Base-by-base conservation (phyloP, 2,797 vertebrate species). In the Natrix natrix region DNA sequence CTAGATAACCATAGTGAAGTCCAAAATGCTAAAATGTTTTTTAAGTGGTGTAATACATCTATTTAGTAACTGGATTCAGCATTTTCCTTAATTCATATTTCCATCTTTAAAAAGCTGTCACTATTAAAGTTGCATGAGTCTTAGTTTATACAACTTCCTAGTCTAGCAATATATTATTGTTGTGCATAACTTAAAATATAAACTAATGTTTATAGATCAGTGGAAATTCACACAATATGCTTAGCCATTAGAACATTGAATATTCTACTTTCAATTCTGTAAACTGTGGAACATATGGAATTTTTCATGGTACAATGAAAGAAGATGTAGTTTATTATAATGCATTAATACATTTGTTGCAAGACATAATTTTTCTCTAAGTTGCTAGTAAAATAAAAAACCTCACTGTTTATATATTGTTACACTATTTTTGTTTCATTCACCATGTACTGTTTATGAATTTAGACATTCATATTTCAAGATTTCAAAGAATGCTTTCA, bases 21-120 rank as follows among this genome's bases (percentile, higher is more conserved):
- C 78, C 43, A 61, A 94, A 92, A 92, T 91, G 90, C 93, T 91
- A 94, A 94, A 91, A 93, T 87, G 87, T 17, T 89, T 89, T 91
- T 92, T 22, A 43, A 74, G 60, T 86, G 52, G 28, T 93, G 48
- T 92, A 92, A 89, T 91, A 92, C 54, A 43, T 89, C 28, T 69
- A 57, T 91, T 92, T 94, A 88, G 43, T 88, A 90, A 83, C 86
- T 28, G 43, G 87, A 89, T 93, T 91, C 92, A 93, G 20, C 55
- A 86, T 83, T 89, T 91, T 88, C 61, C 60, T 60, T 55, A 89
- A 78, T 61, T 69, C 86, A 89, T 88, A 89, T 74, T 90, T 74
- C 28, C 32, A 54, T 60, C 54, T 91, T 91, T 56, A 83, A 91
- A 89, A 14, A 92, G 52, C 74, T 86, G 74, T 43, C 60, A 87